These are phyloP conservation scores for Ormyrus thymus DNA, from an alignment of 2,888 invertebrate species.

Conservation along the genomic window DNA sequence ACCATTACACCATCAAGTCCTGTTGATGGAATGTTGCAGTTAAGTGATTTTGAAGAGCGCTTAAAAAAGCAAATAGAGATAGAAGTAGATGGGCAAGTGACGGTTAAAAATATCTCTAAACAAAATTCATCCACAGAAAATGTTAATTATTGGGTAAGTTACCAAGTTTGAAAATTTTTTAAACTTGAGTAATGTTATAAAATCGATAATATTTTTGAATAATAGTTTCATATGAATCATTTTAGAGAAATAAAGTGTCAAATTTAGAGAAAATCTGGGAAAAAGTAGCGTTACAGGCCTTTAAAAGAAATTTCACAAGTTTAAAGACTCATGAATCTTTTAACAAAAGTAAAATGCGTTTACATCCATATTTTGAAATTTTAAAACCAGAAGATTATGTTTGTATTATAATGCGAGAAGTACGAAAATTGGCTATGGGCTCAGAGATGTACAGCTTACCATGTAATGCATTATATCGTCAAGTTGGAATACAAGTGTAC, in stretches of 20 bases:
- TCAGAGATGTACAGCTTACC: slow-evolving; percentile 88
- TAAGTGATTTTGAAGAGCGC: slow-evolving; percentile 77
- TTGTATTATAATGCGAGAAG: slow-evolving; percentile 82
- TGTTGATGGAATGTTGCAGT: slow-evolving; percentile 76
- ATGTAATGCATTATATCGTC: slow-evolving; percentile 79
- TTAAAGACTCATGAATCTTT: slow-evolving; percentile 76
- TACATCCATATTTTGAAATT: slow-evolving; percentile 85
- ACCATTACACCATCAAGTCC: slow-evolving; percentile 61
- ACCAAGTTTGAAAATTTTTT: not conserved
- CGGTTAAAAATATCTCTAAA: slow-evolving; percentile 81
- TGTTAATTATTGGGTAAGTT: slow-evolving; percentile 75
- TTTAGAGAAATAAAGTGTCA: slow-evolving; percentile 79
- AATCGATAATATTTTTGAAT: slow-evolving; percentile 4
- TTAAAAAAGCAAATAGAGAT: slow-evolving; percentile 81
- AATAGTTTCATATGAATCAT: slow-evolving; percentile 55
- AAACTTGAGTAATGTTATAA: not conserved
- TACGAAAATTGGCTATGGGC: slow-evolving; percentile 83
- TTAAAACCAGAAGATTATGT: slow-evolving; percentile 78
- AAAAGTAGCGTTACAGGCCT: slow-evolving; percentile 79
- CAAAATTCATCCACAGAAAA: slow-evolving; percentile 69
- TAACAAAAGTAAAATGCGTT: slow-evolving; percentile 77
- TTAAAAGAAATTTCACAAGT: slow-evolving; percentile 82
- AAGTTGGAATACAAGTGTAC: slow-evolving; percentile 78
- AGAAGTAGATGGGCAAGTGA: slow-evolving; percentile 82
- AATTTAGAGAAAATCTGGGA: slow-evolving; percentile 83